These are phyloP conservation scores for Cheilosia soror DNA, from an alignment of 2,888 invertebrate species.

Conservation along the genomic window DNA sequence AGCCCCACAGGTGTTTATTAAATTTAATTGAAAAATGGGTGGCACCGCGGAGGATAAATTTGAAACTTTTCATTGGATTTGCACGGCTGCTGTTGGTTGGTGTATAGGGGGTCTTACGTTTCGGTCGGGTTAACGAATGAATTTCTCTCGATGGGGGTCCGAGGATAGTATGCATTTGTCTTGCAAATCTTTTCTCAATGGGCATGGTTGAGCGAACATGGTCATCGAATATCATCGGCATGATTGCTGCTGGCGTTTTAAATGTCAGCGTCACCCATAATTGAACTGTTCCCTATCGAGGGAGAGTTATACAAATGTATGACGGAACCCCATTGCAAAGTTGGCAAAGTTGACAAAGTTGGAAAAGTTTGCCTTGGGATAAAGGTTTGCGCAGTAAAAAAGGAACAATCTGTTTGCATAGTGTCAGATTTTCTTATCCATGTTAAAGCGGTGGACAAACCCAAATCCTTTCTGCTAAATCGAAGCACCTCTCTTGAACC, in stretches of 20 bases:
- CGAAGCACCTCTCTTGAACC: too few relatives aligned
- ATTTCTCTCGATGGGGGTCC: conserved; percentile 29
- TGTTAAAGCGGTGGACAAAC: too few relatives aligned
- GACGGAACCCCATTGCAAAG: neutral
- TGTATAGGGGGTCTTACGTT: neutral
- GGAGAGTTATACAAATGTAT: conserved; percentile 4
- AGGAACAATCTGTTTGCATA: too few relatives aligned
- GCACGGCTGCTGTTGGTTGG: neutral
- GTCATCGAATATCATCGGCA: conserved; percentile 23
- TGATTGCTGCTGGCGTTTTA: conserved; percentile 25
- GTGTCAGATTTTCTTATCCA: too few relatives aligned
- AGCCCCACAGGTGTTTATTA: conserved; percentile 67
- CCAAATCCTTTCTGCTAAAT: too few relatives aligned
- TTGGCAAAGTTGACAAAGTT: too few relatives aligned
- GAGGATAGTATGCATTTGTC: conserved; percentile 15
- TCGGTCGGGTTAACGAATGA: conserved; percentile 24
- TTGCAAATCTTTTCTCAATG: conserved; percentile 47
- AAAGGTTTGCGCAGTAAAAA: too few relatives aligned
- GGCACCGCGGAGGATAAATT: conserved; percentile 54
- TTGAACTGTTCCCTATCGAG: conserved; percentile 26
- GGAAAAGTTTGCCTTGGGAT: too few relatives aligned
- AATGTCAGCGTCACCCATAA: conserved; percentile 32
- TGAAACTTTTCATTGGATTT: conserved; percentile 23
- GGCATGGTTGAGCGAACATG: conserved; percentile 45
- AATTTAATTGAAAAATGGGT: conserved; percentile 72